Conservation (phyloP, 1,140 invertebrate species). For the Gyrodactylus salaris region DNA sequence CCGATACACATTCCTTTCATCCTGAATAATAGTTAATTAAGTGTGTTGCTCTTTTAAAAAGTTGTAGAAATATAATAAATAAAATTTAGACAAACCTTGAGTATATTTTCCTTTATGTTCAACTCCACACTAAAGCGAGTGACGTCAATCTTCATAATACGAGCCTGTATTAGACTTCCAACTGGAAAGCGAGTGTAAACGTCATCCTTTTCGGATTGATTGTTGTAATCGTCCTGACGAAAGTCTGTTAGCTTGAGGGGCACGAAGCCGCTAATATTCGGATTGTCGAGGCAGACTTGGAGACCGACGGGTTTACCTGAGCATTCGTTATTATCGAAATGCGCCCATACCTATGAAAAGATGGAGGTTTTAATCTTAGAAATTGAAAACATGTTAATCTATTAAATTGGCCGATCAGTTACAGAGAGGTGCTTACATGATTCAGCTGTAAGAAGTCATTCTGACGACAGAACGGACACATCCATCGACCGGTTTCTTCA, state of each 20-base stretch:
- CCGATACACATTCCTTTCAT: slow-evolving; percentile 16
- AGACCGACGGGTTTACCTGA: slow-evolving; percentile 74
- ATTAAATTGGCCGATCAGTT: no score
- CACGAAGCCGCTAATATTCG: slow-evolving; percentile 62
- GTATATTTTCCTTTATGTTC: slow-evolving; percentile 37
- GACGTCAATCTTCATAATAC: slow-evolving; percentile 76
- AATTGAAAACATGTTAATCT: slow-evolving; percentile 3
- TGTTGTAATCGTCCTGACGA: slow-evolving; percentile 44
- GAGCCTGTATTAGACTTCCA: slow-evolving; percentile 53
- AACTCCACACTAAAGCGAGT: slow-evolving; percentile 70
- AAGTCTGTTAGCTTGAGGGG: slow-evolving; percentile 77
- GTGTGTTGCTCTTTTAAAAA: background rate
- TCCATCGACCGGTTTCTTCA: slow-evolving; percentile 66
- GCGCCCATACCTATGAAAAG: slow-evolving; percentile 43
- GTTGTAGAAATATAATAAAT: slow-evolving; percentile 7
- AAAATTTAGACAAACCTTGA: background rate
- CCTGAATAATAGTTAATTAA: slow-evolving; percentile 1
- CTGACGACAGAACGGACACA: slow-evolving; percentile 78
- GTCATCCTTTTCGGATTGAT: background rate
- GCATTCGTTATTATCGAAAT: slow-evolving; percentile 73
- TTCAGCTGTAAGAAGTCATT: slow-evolving; percentile 71
- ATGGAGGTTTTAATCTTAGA: background rate
- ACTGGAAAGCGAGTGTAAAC: slow-evolving; percentile 29
- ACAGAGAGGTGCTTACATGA: slow-evolving; percentile 38
- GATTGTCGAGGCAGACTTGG: slow-evolving; percentile 55